Evolutionary conservation across 2,888 invertebrate species (phyloP), one percentile per base, ranked within the genome.

Genomic region (Hyposoter dolosus): DNA sequence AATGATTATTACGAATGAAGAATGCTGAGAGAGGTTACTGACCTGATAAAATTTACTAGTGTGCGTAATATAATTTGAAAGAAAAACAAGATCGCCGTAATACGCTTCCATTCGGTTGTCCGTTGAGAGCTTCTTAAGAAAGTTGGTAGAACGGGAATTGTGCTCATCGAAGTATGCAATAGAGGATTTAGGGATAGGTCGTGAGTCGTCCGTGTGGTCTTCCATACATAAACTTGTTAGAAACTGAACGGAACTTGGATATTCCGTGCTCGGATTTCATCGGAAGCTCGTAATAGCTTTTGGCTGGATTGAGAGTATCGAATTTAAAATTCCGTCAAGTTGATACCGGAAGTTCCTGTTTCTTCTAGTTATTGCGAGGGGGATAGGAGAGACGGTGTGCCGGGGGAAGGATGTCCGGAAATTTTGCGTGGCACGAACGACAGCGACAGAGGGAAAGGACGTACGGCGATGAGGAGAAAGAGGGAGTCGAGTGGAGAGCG

Each of bases 141-240:
- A 77, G 19, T 66, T 65, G 9, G 15, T 45, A 45, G 43, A 17
- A 47, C 28, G 60, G n/a, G n/a, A 47, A 45, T 28, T 19, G 19
- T 35, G 71, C 6, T 56, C 35, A 50, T 35, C 32, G 12, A 40
- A 71, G 45, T 40, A 40, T 77, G 65, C 77, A 10, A 43, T 28
- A 68, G 40, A 63, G 45, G 53, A 40, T 68, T 78, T 68, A 65
- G 47, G 83, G 82, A 78, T 85, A 85, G 82, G 85, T 82, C 82
- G 78, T 78, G 85, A 50, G 32, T 68, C 9, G 45, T 80, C 65
- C 43, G 40, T 15, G 50, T 23, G 71, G 28, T 81, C 45, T 72
- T 74, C 53, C 35, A 45, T 23, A 32, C 1, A 17, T 19, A 66
- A 47, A 65, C 19, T 47, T 28, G 56, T n/a, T 45, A 15, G 45